phyloP scores from a whole-genome alignment of 2,113 vertebrate species.

The Pseudorasbora parva region DNA sequence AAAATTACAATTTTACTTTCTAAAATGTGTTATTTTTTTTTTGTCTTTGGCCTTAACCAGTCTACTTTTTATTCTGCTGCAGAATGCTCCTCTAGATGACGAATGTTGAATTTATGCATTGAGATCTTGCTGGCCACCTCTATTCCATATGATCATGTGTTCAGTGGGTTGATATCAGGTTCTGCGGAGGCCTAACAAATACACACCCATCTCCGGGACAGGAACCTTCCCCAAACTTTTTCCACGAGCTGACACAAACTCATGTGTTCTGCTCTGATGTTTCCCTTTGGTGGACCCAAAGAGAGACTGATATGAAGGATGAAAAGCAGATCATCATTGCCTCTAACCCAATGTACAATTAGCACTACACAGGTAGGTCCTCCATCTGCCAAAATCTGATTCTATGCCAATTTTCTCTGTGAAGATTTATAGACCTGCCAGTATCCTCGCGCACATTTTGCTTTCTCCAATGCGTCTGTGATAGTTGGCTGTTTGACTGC shows the following conservation, averaged over 20 bases:
- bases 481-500: conserved; percentile 60
- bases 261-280: too few relatives aligned
- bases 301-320: not conserved
- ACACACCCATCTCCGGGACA: not conserved
- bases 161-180: not conserved
- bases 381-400: not conserved
- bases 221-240: too few relatives aligned
- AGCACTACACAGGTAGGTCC: not conserved
- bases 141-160: not conserved
- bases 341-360: not conserved
- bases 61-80: not conserved
- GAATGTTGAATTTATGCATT: not conserved
- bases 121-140: not conserved
- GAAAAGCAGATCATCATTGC: conserved; percentile 5
- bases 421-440: not conserved
- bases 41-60: too few relatives aligned
- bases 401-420: not conserved
- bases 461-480: conserved; percentile 31
- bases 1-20: too few relatives aligned
- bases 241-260: too few relatives aligned
- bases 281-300: not conserved
- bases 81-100: not conserved
- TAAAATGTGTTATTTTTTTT: not conserved
- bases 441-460: conserved; percentile 14
- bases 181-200: not conserved